Evolutionary conservation across 2,797 vertebrate species (phyloP).

Genomic region (Liasis olivaceus): DNA sequence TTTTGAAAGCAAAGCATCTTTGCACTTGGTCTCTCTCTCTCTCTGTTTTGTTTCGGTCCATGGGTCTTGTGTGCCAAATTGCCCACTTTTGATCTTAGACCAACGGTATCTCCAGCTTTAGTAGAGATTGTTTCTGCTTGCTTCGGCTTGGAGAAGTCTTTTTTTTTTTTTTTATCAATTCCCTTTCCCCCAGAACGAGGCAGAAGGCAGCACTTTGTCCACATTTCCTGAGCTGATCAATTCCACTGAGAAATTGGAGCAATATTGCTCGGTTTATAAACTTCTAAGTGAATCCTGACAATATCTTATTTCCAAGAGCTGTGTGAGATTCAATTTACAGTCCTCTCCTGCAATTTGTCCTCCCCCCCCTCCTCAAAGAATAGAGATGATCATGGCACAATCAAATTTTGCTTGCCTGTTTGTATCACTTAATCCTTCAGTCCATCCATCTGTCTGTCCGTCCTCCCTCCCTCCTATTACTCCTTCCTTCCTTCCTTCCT

Average conservation of each 20-base stretch:
- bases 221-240: conserved; percentile 18
- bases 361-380: background rate
- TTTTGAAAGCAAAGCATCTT: background rate
- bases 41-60: background rate
- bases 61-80: background rate
- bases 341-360: background rate
- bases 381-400: background rate
- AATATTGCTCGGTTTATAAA: conserved; percentile 35
- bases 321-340: conserved; percentile 12
- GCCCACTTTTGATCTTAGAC: background rate
- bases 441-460: fast-evolving
- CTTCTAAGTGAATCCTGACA: conserved; percentile 10
- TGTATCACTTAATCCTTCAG: background rate
- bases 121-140: background rate
- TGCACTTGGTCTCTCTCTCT: background rate
- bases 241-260: conserved; percentile 28
- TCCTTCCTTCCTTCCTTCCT: too few species aligned
- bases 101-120: background rate
- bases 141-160: conserved; percentile 7
- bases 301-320: conserved; percentile 14
- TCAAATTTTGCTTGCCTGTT: background rate
- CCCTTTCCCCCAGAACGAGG: conserved; percentile 19
- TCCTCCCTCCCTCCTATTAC: background rate
- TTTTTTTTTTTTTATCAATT: conserved; percentile 5
- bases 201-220: background rate